These are phyloP conservation scores for Gisinianus flammeolus DNA, from an alignment of 2,888 invertebrate genomes.

Conservation along the genomic window DNA sequence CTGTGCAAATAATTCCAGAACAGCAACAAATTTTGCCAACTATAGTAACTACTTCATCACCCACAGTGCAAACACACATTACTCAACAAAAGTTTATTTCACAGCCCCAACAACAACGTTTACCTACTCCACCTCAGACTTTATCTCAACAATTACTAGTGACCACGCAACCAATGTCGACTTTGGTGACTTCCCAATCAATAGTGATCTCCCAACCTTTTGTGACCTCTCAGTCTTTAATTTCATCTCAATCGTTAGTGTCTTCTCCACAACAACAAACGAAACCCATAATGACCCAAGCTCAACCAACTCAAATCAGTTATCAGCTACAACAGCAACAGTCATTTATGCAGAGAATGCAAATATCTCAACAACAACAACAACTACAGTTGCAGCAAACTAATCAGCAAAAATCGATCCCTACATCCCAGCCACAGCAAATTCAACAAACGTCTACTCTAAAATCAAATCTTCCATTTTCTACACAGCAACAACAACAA, in stretches of 20 bases:
- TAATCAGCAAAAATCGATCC: background rate
- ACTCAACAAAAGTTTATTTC: background rate
- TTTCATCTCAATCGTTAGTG: no score
- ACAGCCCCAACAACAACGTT: slow-evolving; percentile 11
- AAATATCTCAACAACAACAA: background rate
- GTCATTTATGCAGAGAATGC: background rate
- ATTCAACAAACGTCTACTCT: background rate
- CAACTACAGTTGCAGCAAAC: background rate
- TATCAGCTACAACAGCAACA: slow-evolving; percentile 2
- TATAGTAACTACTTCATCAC: background rate
- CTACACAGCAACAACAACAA: slow-evolving; percentile 13
- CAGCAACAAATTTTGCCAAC: no score
- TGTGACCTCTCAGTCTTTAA: background rate
- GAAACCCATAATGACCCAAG: background rate
- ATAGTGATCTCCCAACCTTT: background rate
- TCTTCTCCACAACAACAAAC: background rate
- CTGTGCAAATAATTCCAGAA: background rate
- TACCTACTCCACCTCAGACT: background rate
- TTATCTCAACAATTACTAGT: background rate
- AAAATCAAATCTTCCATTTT: slow-evolving; percentile 1
- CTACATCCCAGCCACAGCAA: background rate
- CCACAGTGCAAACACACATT: no score
- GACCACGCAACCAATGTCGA: background rate
- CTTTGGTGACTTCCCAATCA: background rate
- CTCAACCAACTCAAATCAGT: background rate